Evolutionary conservation across 2,113 vertebrate species (phyloP).

Genomic region (Halcyon senegalensis): DNA sequence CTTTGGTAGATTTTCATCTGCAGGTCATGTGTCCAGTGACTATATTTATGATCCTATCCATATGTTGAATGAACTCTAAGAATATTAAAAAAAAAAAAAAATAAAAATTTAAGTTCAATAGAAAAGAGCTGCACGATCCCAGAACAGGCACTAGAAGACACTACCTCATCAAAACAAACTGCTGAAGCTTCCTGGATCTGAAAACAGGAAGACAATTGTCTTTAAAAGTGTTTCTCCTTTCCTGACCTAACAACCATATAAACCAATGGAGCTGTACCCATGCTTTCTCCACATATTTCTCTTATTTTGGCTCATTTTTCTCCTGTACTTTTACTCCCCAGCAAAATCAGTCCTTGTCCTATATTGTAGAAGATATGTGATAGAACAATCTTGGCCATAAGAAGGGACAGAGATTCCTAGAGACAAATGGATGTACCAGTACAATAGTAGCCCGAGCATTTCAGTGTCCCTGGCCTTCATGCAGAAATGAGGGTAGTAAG

Average conservation of each 20-base stretch:
- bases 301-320: neutral
- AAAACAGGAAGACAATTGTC: neutral
- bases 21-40: neutral
- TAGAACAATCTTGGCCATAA: neutral
- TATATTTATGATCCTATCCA: neutral
- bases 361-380: neutral
- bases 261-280: neutral
- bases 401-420: neutral
- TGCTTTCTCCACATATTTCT: neutral
- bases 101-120: neutral
- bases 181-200: neutral
- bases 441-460: neutral
- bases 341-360: neutral
- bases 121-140: neutral
- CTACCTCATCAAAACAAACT: neutral
- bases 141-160: neutral
- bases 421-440: neutral
- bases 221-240: neutral
- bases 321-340: neutral
- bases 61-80: neutral
- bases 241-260: neutral
- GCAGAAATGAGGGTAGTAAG: neutral
- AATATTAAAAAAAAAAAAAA: neutral
- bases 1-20: neutral
- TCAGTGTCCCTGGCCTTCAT: fast-evolving